Evolutionary conservation across 2,888 invertebrate genomes (phyloP), one percentile per base, ranked within the genome.

Genomic region (Tridacna crocea): DNA sequence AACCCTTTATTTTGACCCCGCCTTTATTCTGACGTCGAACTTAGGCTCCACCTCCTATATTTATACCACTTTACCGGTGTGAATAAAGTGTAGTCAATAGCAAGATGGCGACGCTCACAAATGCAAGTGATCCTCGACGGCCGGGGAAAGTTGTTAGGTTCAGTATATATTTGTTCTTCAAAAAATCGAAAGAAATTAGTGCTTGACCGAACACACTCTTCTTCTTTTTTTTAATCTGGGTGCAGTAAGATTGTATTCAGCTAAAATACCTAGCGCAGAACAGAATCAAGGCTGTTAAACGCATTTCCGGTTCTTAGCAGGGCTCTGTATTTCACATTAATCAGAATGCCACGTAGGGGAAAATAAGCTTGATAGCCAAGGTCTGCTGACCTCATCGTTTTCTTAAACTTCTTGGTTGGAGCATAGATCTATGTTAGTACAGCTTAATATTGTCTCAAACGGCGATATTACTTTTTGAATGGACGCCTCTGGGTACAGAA

Each of bases 131-230:
- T 51, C 78, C 78, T 36, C 74, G 80, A 72, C 75, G 82, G 65
- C 85, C 85, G 46, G 80, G 72, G 51, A 85, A 85, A 82, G 58
- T 85, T 12, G 75, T 70, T 36, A 72, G 85, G 85, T 85, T 22
- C 15, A 51, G n/a, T 22, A 13, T 72, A 13, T 46, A 1, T 19
- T 12, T 22, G 19, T 36, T 63, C 47, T 12, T 22, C 0, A 12
- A 22, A n/a, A 55, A 3, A 55, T 6, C 2, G 17, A 55, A 55
- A 19, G 55, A 55, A 55, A 55, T 2, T 17, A 10, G 10, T 10
- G 2, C 55, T 6, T 2, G n/a, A n/a, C 10, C 55, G 10, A 17
- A 55, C n/a, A 19, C n/a, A 19, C 17, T 19, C n/a, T n/a, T 19
- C 17, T 19, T 19, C 10, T n/a, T 55, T 10, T 55, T n/a, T 55